Evolutionary conservation across 2,797 vertebrate genomes (phyloP).

Genomic region (Pempheris klunzingeri): DNA sequence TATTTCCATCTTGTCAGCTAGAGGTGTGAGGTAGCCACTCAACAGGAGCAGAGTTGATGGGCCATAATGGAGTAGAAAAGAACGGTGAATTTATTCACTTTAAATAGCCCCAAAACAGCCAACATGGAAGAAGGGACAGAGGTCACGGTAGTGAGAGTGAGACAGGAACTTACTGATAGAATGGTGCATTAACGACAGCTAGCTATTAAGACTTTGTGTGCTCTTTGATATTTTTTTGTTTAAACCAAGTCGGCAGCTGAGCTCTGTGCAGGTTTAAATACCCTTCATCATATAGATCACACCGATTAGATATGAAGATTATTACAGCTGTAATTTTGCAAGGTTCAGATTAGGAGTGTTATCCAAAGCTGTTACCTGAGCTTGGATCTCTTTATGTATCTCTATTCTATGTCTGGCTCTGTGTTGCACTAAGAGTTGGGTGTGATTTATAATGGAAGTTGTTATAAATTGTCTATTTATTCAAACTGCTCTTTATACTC

Average conservation of each 20-base stretch:
- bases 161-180: not conserved
- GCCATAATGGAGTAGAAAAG: not conserved
- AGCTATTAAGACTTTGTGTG: too few species aligned
- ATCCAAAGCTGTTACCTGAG: not conserved
- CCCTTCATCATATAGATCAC: not conserved
- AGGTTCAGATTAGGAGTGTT: not conserved
- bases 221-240: not conserved
- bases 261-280: not conserved
- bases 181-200: too few species aligned
- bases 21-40: not conserved
- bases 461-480: not conserved
- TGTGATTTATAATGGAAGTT: not conserved
- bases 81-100: too few species aligned
- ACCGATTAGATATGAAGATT: not conserved
- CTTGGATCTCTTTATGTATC: not conserved
- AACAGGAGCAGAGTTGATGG: not conserved
- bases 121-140: not conserved
- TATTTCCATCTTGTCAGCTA: not conserved
- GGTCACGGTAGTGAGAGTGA: not conserved
- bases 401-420: not conserved
- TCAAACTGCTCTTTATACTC: too few species aligned
- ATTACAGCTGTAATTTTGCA: too few species aligned
- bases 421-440: not conserved
- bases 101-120: not conserved
- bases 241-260: not conserved